Conservation (phyloP, 1,140 invertebrate genomes). For the Phymorhynchus buccinoides region DNA sequence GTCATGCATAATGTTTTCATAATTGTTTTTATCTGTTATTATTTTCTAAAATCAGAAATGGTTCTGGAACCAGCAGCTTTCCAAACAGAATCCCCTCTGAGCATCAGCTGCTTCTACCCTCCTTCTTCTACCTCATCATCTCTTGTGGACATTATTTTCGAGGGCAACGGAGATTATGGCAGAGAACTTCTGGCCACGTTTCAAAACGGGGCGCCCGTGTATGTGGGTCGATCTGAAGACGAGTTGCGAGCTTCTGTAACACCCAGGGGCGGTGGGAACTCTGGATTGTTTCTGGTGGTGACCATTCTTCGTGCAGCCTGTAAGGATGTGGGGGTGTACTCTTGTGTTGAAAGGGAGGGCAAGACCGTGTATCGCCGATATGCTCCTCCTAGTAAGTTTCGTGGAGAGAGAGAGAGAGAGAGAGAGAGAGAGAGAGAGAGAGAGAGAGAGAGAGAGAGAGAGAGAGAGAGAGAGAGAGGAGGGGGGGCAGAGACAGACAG, state of each 20-base stretch:
- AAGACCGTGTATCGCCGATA: neutral
- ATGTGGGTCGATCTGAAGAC: neutral
- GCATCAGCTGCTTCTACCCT: constrained; percentile 10
- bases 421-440: too few relatives aligned
- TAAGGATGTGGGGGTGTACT: neutral
- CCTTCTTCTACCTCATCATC: neutral
- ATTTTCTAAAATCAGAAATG: too few relatives aligned
- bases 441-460: too few relatives aligned
- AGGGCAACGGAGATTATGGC: neutral
- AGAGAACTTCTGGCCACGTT: neutral
- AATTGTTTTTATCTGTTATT: too few relatives aligned
- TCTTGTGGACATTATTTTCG: neutral
- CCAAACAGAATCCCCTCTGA: neutral
- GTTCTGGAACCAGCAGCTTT: neutral
- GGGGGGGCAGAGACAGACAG: too few relatives aligned
- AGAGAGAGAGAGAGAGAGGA: too few relatives aligned
- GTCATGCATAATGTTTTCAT: too few relatives aligned
- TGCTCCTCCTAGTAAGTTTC: neutral
- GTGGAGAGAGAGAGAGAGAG: too few relatives aligned
- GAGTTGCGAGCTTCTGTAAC: neutral
- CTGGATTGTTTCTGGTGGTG: neutral
- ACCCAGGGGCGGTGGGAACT: neutral
- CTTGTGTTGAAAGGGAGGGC: neutral
- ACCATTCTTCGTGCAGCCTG: neutral
- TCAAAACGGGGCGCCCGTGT: neutral